Percentiles rank a stretch among this genome's conserved stretches.
Evolutionary conservation across 2,888 invertebrate genomes (phyloP).

Genomic region (Liposcelis brunnea): DNA sequence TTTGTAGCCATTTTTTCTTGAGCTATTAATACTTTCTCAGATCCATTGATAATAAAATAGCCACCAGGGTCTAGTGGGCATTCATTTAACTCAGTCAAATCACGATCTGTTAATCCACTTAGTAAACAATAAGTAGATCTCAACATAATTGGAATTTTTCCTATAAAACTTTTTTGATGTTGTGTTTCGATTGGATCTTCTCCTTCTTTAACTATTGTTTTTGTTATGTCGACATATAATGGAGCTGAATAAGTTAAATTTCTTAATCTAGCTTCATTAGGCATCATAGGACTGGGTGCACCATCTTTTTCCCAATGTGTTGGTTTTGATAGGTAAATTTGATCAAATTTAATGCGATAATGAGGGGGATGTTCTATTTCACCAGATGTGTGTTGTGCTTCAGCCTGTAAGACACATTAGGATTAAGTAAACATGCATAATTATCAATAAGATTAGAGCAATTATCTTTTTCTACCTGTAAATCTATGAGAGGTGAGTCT

Average conservation of each 20-base stretch:
- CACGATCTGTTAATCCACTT: conserved; percentile 90
- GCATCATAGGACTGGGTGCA: conserved; percentile 99
- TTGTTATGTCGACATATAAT: conserved; percentile 95
- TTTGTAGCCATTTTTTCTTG: conserved; percentile 99
- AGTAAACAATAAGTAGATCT: conserved; percentile 93
- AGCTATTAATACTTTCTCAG: conserved; percentile 93
- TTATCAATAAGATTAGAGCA: background rate
- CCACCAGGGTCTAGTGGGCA: conserved; percentile 99
- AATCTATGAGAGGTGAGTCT: conserved; percentile 94
- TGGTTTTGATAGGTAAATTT: conserved; percentile 97
- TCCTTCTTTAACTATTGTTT: conserved; percentile 82
- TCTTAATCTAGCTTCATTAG: conserved; percentile 92
- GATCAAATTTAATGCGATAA: conserved; percentile 92
- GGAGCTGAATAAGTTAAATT: conserved; percentile 98
- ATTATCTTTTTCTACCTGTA: conserved; percentile 43
- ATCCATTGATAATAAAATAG: conserved; percentile 98
- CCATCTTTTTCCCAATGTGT: conserved; percentile 99
- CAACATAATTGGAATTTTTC: conserved; percentile 98
- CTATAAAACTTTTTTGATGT: conserved; percentile 40
- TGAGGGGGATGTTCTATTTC: conserved; percentile 81
- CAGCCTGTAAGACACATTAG: conserved; percentile 44
- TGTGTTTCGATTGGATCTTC: conserved; percentile 68
- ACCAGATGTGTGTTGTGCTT: conserved; percentile 90
- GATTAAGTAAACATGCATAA: too few relatives aligned
- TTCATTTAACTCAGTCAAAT: conserved; percentile 97